Base-by-base conservation (phyloP, 2,888 invertebrate genomes). In the Chironomus tentans region DNA sequence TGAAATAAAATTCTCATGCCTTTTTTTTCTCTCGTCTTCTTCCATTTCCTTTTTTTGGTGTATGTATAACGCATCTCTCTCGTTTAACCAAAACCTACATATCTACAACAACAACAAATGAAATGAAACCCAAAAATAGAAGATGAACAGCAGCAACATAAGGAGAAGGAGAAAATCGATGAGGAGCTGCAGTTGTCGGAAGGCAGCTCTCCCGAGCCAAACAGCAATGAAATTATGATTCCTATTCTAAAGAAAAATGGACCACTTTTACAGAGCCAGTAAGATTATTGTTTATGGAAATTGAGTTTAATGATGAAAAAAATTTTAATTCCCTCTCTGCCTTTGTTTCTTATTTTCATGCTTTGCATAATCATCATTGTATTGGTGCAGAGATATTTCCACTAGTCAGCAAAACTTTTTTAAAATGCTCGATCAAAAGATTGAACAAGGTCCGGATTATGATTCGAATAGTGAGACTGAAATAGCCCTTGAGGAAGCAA, bases 391-490 rank as follows among this genome's bases (percentile, higher is more conserved):
- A 83, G 93, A 94, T 87, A 89, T 93, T 82, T 94, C 94, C 77
- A 89, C 90, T 78, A 95, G 95, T 83, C 95, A 95, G 85, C 89
- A 93, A 82, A 94, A 95, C 82, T 96, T 96, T 86, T 96, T 96
- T 87, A 92, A 90, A 83, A 93, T 94, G 93, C 87, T 95, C 80
- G 95, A 95, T 82, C 93, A 94, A 80, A 95, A 94, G 86, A 95
- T 95, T 81, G 93, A 94, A 84, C 91, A 90, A 93, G 93, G 93
- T 77, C 91, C 90, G 78, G 93, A 93, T 82, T 93, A 93, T 82
- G 92, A 93, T 81, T 90, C 91, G 7, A 87, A 87, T 77, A 90
- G 90, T 82, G 93, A 93, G 83, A 89, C 89, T 76, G 93, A 93
- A 85, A 86, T 89, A 71, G 88, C 87, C 68, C 82, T 89, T 80